Evolutionary conservation across 2,113 vertebrate genomes (phyloP).

Genomic region (Thinocorus orbignyianus): DNA sequence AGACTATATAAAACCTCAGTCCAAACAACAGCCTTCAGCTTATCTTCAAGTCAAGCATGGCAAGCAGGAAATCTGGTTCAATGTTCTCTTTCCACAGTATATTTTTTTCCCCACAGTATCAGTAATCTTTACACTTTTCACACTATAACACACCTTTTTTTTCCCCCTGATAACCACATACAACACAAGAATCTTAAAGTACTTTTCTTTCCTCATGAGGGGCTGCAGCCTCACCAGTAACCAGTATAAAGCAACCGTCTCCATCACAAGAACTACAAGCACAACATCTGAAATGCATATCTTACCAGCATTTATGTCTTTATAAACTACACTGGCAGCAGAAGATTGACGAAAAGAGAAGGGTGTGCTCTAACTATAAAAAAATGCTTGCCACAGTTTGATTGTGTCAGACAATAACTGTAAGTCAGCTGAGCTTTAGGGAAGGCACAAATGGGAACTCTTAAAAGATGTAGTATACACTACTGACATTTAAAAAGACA

Average conservation of each 20-base stretch:
- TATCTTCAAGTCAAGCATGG: not conserved
- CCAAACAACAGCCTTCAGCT: not conserved
- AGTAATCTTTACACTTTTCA: not conserved
- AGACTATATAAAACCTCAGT: not conserved
- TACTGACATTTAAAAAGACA: slow-evolving; percentile 41
- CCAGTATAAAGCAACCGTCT: not conserved
- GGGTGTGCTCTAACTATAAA: not conserved
- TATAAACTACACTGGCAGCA: not conserved
- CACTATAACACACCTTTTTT: not conserved
- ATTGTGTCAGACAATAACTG: not conserved
- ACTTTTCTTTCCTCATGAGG: not conserved
- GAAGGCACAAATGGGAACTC: slow-evolving; percentile 41
- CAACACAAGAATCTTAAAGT: not conserved
- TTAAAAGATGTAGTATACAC: slow-evolving; percentile 5
- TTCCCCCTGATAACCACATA: not conserved
- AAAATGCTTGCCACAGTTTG: slow-evolving; percentile 22
- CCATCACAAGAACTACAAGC: not conserved
- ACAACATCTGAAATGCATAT: not conserved
- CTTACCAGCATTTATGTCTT: not conserved
- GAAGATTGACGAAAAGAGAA: not conserved
- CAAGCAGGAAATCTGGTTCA: not conserved
- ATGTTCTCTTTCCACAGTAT: not conserved
- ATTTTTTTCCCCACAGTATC: not conserved
- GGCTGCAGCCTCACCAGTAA: not conserved
- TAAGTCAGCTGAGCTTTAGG: slow-evolving; percentile 20